These are phyloP conservation scores for Plectrocnemia conspersa DNA, from an alignment of 1,140 invertebrate genomes.

Conservation along the genomic window DNA sequence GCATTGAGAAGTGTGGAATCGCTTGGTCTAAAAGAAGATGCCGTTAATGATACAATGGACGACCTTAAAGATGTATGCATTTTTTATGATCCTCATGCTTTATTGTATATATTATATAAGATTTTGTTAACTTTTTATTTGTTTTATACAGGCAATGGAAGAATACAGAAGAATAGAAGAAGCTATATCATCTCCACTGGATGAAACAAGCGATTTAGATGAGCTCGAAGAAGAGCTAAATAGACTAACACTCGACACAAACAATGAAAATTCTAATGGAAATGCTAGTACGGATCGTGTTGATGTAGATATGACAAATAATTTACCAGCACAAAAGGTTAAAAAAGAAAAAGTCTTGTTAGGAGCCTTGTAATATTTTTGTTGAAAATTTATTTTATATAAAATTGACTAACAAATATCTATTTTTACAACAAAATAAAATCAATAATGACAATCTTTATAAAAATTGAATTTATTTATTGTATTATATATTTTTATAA, in stretches of 20 bases:
- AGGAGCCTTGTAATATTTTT: too few relatives aligned
- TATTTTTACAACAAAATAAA: too few relatives aligned
- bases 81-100: background rate
- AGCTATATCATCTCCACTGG: slow-evolving; percentile 19
- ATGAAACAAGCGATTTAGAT: slow-evolving; percentile 3
- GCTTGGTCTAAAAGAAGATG: slow-evolving; percentile 41
- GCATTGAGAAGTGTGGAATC: slow-evolving; percentile 45
- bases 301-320: background rate
- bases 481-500: too few relatives aligned
- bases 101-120: background rate
- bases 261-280: too few relatives aligned
- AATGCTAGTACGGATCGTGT: background rate
- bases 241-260: too few relatives aligned
- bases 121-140: background rate
- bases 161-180: slow-evolving; percentile 18
- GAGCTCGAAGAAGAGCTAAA: slow-evolving; percentile 23
- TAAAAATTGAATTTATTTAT: too few relatives aligned
- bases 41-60: slow-evolving; percentile 47
- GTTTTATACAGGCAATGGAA: slow-evolving; percentile 14
- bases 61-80: slow-evolving; percentile 42
- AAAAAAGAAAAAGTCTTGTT: too few relatives aligned
- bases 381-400: too few relatives aligned
- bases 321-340: too few relatives aligned
- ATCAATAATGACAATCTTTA: too few relatives aligned
- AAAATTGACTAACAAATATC: too few relatives aligned